Percentiles rank a stretch among this genome's conserved stretches.
phyloP scores from a whole-genome alignment of 1,140 invertebrate genomes.

The Drosophila pruinosa region DNA sequence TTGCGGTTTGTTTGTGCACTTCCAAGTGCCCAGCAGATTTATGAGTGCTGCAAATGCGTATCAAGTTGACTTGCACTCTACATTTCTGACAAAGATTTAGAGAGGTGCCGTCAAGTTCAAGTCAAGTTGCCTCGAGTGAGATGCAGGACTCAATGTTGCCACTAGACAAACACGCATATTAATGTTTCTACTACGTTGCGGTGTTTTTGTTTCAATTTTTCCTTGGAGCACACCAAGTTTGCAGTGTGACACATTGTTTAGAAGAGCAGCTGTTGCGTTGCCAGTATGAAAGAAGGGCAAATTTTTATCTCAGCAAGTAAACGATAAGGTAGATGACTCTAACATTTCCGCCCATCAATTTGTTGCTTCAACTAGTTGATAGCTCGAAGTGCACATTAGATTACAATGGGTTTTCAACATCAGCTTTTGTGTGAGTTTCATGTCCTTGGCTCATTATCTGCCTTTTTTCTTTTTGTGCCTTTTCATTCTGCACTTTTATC shows the following conservation, averaged over 20 bases:
- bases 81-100: slow-evolving; percentile 19
- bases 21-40: slow-evolving; percentile 21
- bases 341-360: neutral
- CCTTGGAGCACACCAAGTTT: neutral
- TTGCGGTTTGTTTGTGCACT: neutral
- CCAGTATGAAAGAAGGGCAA: neutral
- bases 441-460: neutral
- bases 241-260: neutral
- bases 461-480: neutral
- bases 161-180: neutral
- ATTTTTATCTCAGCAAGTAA: neutral
- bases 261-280: neutral
- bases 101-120: slow-evolving; percentile 9
- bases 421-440: too few species aligned
- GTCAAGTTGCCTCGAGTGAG: neutral
- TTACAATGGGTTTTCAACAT: neutral
- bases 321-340: neutral
- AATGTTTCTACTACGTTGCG: neutral
- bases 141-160: neutral
- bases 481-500: neutral
- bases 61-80: neutral
- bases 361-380: neutral
- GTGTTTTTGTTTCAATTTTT: neutral
- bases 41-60: slow-evolving; percentile 22
- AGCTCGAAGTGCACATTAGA: neutral